A percentile compares a stretch with the other conserved stretches of the same genome.
phyloP scores from a whole-genome alignment of 2,888 invertebrate genomes.

The Gymnosoma rotundatum region DNA sequence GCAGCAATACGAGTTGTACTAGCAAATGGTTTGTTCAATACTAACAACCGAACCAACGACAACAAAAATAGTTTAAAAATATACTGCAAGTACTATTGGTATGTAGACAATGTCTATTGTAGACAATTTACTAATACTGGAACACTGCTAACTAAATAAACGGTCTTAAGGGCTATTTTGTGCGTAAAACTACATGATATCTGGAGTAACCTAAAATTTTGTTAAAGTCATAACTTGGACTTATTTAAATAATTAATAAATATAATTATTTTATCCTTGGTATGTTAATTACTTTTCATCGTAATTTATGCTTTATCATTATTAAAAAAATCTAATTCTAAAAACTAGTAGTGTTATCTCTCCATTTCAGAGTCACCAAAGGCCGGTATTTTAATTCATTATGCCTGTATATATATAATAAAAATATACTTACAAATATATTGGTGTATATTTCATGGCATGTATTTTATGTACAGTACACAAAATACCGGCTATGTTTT shows the following conservation, averaged over 20 bases:
- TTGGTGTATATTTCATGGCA: constrained; percentile 9
- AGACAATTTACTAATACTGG: constrained; percentile 36
- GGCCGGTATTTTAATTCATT: constrained; percentile 1
- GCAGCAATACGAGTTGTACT: constrained; percentile 42
- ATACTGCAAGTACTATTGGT: constrained; percentile 31
- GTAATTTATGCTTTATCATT: too few species aligned
- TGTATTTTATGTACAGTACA: constrained; percentile 57
- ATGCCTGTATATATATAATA: not conserved
- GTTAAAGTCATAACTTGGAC: too few species aligned
- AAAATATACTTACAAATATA: not conserved
- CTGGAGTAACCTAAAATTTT: too few species aligned
- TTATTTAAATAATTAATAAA: too few species aligned
- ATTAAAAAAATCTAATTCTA: too few species aligned
- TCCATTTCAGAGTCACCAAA: not conserved
- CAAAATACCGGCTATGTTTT: constrained; percentile 66
- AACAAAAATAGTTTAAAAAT: constrained; percentile 7
- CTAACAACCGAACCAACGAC: constrained; percentile 22
- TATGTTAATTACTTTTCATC: too few species aligned
- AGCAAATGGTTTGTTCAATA: constrained; percentile 51
- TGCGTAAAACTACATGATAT: not conserved
- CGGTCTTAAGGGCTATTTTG: not conserved
- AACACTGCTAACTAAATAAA: constrained; percentile 29
- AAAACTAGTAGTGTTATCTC: too few species aligned
- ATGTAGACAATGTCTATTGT: constrained; percentile 18
- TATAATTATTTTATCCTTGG: too few species aligned